Conservation (phyloP, 2,113 vertebrate species). For the Candoia aspera region DNA sequence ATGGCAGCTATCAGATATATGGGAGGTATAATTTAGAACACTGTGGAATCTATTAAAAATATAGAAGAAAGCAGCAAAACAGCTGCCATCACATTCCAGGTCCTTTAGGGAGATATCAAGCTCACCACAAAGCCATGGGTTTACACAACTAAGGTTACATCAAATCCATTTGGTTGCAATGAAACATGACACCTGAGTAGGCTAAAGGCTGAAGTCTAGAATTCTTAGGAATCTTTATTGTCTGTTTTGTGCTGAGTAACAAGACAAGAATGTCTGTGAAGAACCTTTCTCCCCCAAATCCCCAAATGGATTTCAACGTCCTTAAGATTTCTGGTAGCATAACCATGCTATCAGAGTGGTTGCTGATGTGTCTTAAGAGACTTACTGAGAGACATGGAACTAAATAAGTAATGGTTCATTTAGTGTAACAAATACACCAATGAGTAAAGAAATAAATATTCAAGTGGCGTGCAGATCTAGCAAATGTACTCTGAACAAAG, state of each 20-base stretch:
- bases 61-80: constrained; percentile 25
- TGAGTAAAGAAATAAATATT: not conserved
- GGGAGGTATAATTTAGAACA: constrained; percentile 33
- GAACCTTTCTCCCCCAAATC: not conserved
- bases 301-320: not conserved
- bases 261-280: not conserved
- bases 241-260: not conserved
- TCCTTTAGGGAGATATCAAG: constrained; percentile 31
- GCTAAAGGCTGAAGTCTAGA: constrained; percentile 17
- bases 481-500: not conserved
- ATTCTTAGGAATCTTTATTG: constrained; percentile 12
- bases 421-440: not conserved
- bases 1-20: constrained; percentile 24
- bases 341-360: not conserved
- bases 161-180: constrained; percentile 36
- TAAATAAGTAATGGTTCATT: not conserved
- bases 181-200: constrained; percentile 22
- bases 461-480: not conserved
- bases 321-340: not conserved
- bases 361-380: not conserved
- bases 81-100: constrained; percentile 33
- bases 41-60: constrained; percentile 21
- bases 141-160: constrained; percentile 37
- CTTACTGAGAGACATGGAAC: not conserved
- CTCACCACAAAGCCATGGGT: constrained; percentile 25